Conservation (phyloP, 2,888 invertebrate species). For the Ceramica pisi region DNA sequence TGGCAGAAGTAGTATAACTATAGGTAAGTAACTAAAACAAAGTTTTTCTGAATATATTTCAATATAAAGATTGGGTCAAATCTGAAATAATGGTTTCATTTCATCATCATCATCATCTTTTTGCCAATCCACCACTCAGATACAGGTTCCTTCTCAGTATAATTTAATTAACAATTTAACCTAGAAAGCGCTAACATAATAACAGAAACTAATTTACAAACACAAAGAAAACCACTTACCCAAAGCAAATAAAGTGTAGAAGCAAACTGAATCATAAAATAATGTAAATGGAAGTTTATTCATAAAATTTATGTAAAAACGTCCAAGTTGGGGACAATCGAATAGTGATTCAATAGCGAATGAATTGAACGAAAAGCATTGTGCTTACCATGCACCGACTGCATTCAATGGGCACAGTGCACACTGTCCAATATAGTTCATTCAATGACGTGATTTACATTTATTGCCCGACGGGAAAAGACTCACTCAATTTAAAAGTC, state of each 20-base stretch:
- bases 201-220: slow-evolving; percentile 24
- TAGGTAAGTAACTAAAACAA: not conserved
- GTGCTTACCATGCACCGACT: slow-evolving; percentile 83
- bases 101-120: too few relatives aligned
- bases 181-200: slow-evolving; percentile 7
- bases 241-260: slow-evolving; percentile 33
- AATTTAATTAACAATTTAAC: slow-evolving; percentile 15
- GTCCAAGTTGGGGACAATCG: slow-evolving; percentile 80
- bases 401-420: slow-evolving; percentile 79
- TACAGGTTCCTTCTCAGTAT: not conserved
- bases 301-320: slow-evolving; percentile 77
- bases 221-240: slow-evolving; percentile 38
- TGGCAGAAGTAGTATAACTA: not conserved
- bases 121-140: not conserved
- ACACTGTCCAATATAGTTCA: slow-evolving; percentile 80
- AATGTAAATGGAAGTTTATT: slow-evolving; percentile 65
- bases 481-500: slow-evolving; percentile 76
- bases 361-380: slow-evolving; percentile 82
- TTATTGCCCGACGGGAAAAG: slow-evolving; percentile 78
- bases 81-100: not conserved
- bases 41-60: not conserved
- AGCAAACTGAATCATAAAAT: slow-evolving; percentile 57
- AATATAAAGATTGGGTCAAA: not conserved
- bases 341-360: slow-evolving; percentile 84
- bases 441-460: slow-evolving; percentile 86